Conservation (phyloP, 2,888 invertebrate species). For the Apodemia hepburni region DNA sequence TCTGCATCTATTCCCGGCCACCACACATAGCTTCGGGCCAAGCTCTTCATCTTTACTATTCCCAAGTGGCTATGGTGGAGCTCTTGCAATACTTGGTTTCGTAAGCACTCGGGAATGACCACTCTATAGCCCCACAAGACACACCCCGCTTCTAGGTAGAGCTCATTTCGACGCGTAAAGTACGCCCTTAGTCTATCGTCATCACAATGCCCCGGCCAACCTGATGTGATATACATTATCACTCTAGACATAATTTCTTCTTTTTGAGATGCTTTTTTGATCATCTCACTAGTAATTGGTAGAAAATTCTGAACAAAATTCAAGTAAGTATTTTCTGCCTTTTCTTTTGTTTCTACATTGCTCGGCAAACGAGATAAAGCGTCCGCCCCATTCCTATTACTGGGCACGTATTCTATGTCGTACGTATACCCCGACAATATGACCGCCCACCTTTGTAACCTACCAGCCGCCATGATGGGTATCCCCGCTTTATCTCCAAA, state of each 20-base stretch:
- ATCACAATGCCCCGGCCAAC: conserved; percentile 18
- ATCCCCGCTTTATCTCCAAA: conserved; percentile 39
- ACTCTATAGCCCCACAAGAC: too few relatives aligned
- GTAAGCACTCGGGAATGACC: too few relatives aligned
- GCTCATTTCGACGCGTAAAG: too few relatives aligned
- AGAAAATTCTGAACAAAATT: conserved; percentile 21
- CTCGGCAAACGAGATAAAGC: conserved; percentile 15
- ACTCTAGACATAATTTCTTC: conserved; percentile 16
- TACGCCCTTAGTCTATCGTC: too few relatives aligned
- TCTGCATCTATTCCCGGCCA: too few relatives aligned
- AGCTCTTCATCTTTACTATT: too few relatives aligned
- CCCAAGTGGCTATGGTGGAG: too few relatives aligned
- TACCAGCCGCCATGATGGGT: conserved; percentile 36
- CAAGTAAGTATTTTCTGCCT: conserved; percentile 9
- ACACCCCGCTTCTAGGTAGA: too few relatives aligned
- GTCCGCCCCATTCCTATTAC: conserved; percentile 15
- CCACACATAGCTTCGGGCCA: too few relatives aligned
- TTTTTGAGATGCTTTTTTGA: conserved; percentile 13
- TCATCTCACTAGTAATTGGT: conserved; percentile 15
- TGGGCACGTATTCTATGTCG: conserved; percentile 12
- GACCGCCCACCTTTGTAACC: background rate
- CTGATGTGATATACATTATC: background rate
- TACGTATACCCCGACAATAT: conserved; percentile 18
- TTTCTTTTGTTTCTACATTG: background rate
- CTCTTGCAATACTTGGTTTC: too few relatives aligned